phyloP scores from a whole-genome alignment of 53 echinoderm and acorn worm species.

The Henricia sp. region DNA sequence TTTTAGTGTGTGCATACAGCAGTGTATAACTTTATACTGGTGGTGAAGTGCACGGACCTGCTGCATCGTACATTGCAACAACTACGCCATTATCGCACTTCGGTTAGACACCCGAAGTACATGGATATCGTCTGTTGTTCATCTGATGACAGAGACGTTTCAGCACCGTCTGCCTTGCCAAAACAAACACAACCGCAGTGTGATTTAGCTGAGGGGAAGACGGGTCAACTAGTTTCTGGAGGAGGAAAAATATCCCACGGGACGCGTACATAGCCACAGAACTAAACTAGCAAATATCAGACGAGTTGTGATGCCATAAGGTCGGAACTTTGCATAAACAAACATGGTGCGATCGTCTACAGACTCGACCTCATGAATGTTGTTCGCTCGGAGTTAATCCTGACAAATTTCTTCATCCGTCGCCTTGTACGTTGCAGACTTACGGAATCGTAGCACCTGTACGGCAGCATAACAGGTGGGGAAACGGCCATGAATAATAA shows the following conservation, averaged over 20 bases:
- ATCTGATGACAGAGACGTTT: background rate
- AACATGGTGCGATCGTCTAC: background rate
- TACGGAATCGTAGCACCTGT: too few species aligned
- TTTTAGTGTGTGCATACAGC: background rate
- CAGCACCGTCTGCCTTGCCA: background rate
- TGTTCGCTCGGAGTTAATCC: too few species aligned
- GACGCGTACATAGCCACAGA: background rate
- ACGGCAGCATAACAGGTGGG: too few species aligned
- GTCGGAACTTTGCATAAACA: background rate
- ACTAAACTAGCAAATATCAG: background rate
- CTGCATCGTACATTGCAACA: background rate
- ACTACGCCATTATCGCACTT: background rate
- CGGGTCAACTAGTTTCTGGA: background rate
- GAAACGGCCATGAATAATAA: too few species aligned
- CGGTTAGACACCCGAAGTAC: background rate
- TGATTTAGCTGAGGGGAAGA: slow-evolving; percentile 10
- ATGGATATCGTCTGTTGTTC: background rate
- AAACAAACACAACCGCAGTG: slow-evolving; percentile 4
- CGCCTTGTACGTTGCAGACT: too few species aligned
- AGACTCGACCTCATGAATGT: background rate
- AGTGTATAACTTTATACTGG: background rate
- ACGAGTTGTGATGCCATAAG: background rate
- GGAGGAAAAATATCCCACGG: too few species aligned
- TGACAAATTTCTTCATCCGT: too few species aligned
- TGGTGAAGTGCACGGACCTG: background rate